These are phyloP conservation scores for Mesaphorura yosii DNA, from an alignment of 1,140 invertebrate species.

Conservation along the genomic window DNA sequence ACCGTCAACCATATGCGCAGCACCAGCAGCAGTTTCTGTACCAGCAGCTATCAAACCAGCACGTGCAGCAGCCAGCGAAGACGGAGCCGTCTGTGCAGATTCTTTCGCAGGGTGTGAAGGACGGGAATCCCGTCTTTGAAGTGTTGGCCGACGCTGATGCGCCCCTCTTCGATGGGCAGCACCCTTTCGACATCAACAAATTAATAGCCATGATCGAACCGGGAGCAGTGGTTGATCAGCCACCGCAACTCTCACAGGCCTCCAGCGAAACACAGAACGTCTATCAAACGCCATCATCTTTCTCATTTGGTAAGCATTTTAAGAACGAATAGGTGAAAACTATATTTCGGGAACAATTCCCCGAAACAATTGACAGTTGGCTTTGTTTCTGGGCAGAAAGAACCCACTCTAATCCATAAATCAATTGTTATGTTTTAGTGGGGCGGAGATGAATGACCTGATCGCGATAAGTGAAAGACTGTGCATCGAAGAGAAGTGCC, in stretches of 20 bases:
- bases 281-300: constrained; percentile 4
- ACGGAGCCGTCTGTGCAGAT: constrained; percentile 14
- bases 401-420: no score
- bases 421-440: no score
- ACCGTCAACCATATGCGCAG: neutral
- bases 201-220: constrained; percentile 30
- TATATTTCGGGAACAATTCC: no score
- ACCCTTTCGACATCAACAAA: constrained; percentile 31
- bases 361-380: no score
- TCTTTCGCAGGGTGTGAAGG: constrained; percentile 12
- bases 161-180: constrained; percentile 25
- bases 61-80: neutral
- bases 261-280: constrained; percentile 13
- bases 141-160: constrained; percentile 25
- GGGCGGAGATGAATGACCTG: no score
- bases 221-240: constrained; percentile 21
- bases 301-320: no score
- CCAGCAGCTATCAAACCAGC: neutral
- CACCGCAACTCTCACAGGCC: constrained; percentile 12
- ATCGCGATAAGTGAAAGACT: no score
- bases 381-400: constrained; percentile 3
- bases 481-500: no score
- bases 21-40: neutral
- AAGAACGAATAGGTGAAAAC: no score
- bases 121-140: constrained; percentile 27